Base-by-base conservation (phyloP, 2,888 invertebrate genomes). In the Esperia sulphurella region DNA sequence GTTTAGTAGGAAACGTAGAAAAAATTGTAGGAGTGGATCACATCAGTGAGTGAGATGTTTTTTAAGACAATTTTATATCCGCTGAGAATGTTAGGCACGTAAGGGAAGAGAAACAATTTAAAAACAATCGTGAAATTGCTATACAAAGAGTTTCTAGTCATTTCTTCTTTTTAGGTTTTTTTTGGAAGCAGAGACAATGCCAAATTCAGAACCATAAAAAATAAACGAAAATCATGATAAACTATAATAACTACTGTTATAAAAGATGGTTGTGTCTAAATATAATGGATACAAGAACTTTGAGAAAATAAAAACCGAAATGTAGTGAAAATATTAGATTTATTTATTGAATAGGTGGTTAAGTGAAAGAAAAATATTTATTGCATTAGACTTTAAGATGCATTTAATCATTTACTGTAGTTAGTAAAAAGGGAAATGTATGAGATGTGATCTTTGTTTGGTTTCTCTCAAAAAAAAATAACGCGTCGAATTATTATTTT, bases 311-410 rank as follows among this genome's bases (percentile, higher is more conserved):
- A 70, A 72, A 73, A 75, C 76, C 75, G 79, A 81, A 65, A 71
- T 58, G 75, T 81, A 83, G 78, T 69, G 65, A 75, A 35, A 70
- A 79, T 71, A 79, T 73, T 84, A 86, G 84, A 85, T 83, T 81
- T 87, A 87, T 87, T 86, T 86, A 87, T 80, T 73, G 68, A 71
- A 68, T 73, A 75, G 74, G 58, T 54, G 46, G 61, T 52, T 79
- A 86, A 83, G 83, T 69, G 74, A 71, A 84, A 83, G 81, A 84
- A 87, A 81, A 84, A 88, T 89, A 89, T 89, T 89, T 89, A 89
- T 88, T 86, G 80, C 75, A 46, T 58, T 78, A 84, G 80, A 54
- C 43, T 44, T 43, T 83, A 83, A 81, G 82, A 68, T 59, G 81
- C 79, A 83, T 86, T 61, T 83, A 87, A 82, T 74, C 84, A 53